Evolutionary conservation across 2,113 vertebrate species (phyloP).

Genomic region (Oncorhynchus masou): DNA sequence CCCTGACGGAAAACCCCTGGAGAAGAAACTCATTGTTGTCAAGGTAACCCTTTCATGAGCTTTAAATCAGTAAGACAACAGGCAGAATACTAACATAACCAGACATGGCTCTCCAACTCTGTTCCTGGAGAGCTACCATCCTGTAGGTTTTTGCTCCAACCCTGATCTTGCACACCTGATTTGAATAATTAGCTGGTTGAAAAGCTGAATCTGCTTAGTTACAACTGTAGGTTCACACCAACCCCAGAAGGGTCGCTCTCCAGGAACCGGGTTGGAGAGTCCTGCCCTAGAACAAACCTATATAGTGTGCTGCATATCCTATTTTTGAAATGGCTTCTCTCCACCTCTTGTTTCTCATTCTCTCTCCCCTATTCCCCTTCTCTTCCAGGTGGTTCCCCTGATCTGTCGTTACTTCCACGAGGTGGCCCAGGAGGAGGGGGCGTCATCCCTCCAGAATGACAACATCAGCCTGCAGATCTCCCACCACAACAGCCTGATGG

Average conservation of each 20-base stretch:
- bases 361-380: background rate
- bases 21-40: conserved; percentile 86
- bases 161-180: too few relatives aligned
- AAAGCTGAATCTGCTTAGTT: too few relatives aligned
- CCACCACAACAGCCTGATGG: conserved; percentile 74
- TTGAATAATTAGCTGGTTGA: too few relatives aligned
- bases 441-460: conserved; percentile 82
- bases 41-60: conserved; percentile 75
- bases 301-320: too few relatives aligned
- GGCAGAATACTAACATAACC: background rate
- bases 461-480: conserved; percentile 87
- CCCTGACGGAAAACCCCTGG: conserved; percentile 76
- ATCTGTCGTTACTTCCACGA: conserved; percentile 75
- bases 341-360: conserved; percentile 35
- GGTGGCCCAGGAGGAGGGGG: conserved; percentile 75
- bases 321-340: conserved; percentile 27
- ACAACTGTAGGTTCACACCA: too few relatives aligned
- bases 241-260: too few relatives aligned
- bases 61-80: background rate
- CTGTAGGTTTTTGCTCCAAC: too few relatives aligned
- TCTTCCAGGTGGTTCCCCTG: conserved; percentile 81
- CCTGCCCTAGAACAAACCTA: too few relatives aligned
- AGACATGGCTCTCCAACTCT: too few relatives aligned
- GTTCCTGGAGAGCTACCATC: too few relatives aligned
- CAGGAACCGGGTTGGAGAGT: too few relatives aligned